A percentile compares a stretch with the other conserved stretches of the same genome.
phyloP scores from a whole-genome alignment of 2,888 invertebrate genomes.

The Mimachlamys varia region DNA sequence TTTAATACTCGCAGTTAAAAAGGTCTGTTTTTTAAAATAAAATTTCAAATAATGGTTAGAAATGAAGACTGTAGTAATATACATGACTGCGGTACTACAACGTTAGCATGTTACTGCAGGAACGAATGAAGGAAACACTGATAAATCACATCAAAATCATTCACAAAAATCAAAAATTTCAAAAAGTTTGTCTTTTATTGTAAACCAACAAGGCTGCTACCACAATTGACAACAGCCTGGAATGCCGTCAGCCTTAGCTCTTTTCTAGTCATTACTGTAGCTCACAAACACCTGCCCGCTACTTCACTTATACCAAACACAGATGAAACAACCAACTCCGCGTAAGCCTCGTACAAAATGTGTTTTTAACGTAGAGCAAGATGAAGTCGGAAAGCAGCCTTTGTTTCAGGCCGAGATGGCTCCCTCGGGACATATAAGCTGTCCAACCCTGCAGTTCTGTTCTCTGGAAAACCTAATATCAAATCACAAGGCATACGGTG shows the following conservation, averaged over 20 bases:
- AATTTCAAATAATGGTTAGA: neutral
- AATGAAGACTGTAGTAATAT: neutral
- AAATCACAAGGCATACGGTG: neutral
- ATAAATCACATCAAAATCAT: neutral
- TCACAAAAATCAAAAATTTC: neutral
- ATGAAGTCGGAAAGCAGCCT: neutral
- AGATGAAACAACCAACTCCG: constrained; percentile 8
- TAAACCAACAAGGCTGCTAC: neutral
- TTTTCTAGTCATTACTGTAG: neutral
- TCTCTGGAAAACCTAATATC: neutral
- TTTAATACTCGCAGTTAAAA: neutral
- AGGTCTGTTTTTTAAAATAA: neutral
- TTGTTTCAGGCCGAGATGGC: neutral
- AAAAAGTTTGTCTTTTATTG: neutral
- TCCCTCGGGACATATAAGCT: neutral
- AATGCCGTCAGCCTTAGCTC: neutral
- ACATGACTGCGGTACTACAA: too few relatives aligned
- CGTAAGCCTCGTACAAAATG: neutral
- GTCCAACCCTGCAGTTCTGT: neutral
- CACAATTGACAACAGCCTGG: neutral
- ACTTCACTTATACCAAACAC: neutral
- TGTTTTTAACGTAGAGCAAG: neutral
- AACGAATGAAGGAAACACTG: neutral
- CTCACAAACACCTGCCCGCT: constrained; percentile 17
- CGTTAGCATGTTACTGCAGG: neutral